Conservation (phyloP, 2,113 vertebrate genomes). For the Pseudolaguvia tuberculata region DNA sequence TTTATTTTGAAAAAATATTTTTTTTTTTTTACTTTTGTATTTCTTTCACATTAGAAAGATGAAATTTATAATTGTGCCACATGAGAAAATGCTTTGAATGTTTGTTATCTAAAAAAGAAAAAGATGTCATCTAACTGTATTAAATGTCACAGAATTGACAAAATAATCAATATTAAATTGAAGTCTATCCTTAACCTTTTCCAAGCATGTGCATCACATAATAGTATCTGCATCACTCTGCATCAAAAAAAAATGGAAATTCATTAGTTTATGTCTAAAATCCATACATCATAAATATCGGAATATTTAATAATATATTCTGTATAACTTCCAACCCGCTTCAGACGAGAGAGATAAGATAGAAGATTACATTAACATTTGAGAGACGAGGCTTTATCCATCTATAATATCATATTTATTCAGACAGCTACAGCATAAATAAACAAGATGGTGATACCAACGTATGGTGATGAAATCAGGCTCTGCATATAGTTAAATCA, state of each 20-base stretch:
- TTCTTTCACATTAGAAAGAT: no score
- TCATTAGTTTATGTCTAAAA: conserved; percentile 41
- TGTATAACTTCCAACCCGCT: not conserved
- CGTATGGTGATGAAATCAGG: conserved; percentile 46
- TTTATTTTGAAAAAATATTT: no score
- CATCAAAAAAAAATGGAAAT: no score
- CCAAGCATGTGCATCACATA: not conserved
- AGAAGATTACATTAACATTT: conserved; percentile 36
- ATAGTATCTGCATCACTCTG: conserved; percentile 12
- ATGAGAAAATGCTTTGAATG: no score
- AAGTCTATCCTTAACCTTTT: conserved; percentile 5
- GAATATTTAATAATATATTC: not conserved
- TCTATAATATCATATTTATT: conserved; percentile 46
- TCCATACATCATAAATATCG: conserved; percentile 34
- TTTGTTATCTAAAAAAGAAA: no score
- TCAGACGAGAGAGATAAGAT: conserved; percentile 23
- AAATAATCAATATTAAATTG: not conserved
- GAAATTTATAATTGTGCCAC: no score
- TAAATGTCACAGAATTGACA: no score
- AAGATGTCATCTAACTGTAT: no score
- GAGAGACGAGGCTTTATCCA: conserved; percentile 36
- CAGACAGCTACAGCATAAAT: conserved; percentile 48
- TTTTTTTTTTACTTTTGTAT: no score
- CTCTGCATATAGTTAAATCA: conserved; percentile 48
- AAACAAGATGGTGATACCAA: conserved; percentile 42